Base-by-base conservation (phyloP, 2,888 invertebrate genomes). In the Invenusta paracnida region DNA sequence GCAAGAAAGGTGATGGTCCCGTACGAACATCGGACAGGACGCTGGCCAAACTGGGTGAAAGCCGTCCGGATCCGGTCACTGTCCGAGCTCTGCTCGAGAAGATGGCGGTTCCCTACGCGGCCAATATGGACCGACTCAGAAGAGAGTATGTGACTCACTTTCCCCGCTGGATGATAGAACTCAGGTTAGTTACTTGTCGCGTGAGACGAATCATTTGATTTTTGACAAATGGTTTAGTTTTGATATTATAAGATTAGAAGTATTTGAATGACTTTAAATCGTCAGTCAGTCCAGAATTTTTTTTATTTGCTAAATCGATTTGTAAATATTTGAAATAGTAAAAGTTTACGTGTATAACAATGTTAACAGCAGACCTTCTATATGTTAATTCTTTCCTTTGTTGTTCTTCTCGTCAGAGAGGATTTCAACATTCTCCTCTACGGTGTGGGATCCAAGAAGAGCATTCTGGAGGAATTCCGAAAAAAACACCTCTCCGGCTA, bases 361-460 rank as follows among this genome's bases (percentile, higher is more conserved):
- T n/a, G n/a, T n/a, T n/a, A n/a, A n/a, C n/a, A n/a, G n/a, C n/a
- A n/a, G n/a, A n/a, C n/a, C n/a, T n/a, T n/a, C n/a, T n/a, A n/a
- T n/a, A n/a, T n/a, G n/a, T n/a, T n/a, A n/a, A n/a, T n/a, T n/a
- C n/a, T n/a, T n/a, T n/a, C n/a, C n/a, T n/a, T n/a, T n/a, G n/a
- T n/a, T n/a, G n/a, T n/a, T n/a, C n/a, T n/a, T n/a, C n/a, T n/a
- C n/a, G n/a, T 30, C 82, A 82, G 82, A 0, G 84, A 96, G 92
- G 95, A 95, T 31, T 96, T 94, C 90, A 97, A 95, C 89, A 93
- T 97, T 84, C 92, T 97, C 67, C 91, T 97, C 0, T 95, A 96
- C 91, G 98, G 98, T 0, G 92, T 96, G 83, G 98, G 98, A 0
- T 97, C 97, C 0, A 98, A 98, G 91, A 93, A 94, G 67, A 92